Percentiles rank a stretch among this genome's conserved stretches.
Evolutionary conservation across 2,113 vertebrate species (phyloP).

Genomic region (Atlantisia rogersi): DNA sequence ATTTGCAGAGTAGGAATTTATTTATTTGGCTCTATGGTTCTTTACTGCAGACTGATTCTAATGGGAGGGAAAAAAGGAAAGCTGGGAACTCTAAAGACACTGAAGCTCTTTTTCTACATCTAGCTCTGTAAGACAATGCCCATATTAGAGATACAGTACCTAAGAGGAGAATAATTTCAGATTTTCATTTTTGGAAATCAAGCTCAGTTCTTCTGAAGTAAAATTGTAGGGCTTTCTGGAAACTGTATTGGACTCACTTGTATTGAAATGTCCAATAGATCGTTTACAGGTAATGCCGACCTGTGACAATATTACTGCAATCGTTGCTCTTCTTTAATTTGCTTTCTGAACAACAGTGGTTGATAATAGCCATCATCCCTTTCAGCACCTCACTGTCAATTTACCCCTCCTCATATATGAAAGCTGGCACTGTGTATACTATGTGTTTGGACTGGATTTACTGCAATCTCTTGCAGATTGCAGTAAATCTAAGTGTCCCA

Average conservation of each 20-base stretch:
- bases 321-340: not conserved
- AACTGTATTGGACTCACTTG: not conserved
- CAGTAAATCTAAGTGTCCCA: not conserved
- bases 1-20: not conserved
- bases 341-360: not conserved
- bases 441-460: not conserved
- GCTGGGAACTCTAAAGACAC: not conserved
- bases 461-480: not conserved
- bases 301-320: not conserved
- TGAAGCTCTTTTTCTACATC: not conserved
- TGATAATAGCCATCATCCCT: not conserved
- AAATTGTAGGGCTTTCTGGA: not conserved
- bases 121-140: not conserved
- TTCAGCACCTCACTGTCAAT: not conserved
- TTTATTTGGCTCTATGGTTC: not conserved
- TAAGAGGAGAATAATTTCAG: not conserved
- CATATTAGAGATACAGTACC: not conserved
- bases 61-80: rapidly evolving
- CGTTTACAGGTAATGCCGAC: not conserved
- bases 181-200: not conserved
- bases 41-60: not conserved
- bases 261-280: not conserved
- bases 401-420: not conserved
- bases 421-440: not conserved
- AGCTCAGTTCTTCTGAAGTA: not conserved